Conservation (phyloP, 2,113 vertebrate genomes). For the Esox niger region DNA sequence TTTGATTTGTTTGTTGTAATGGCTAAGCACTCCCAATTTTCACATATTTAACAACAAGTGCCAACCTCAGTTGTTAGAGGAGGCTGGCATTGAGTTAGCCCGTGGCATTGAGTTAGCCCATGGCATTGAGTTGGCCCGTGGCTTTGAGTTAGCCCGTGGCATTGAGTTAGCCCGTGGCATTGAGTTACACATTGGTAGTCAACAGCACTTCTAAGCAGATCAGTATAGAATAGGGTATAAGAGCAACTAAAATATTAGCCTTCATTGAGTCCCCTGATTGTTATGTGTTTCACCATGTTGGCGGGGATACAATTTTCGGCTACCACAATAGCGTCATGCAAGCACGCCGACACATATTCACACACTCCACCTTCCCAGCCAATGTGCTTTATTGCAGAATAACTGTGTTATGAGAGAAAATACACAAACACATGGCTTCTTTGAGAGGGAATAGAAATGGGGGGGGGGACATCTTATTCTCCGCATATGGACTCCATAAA, state of each 20-base stretch:
- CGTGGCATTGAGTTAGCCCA: too few species aligned
- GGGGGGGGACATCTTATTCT: not conserved
- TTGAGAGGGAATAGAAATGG: conserved; percentile 22
- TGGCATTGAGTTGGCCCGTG: too few species aligned
- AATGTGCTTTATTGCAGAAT: conserved; percentile 61
- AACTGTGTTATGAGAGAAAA: conserved; percentile 58
- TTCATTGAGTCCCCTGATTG: not conserved
- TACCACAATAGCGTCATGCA: not conserved
- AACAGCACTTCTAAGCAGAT: too few species aligned
- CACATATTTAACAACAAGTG: too few species aligned
- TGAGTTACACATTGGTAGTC: too few species aligned
- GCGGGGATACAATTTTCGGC: not conserved
- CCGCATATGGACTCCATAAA: conserved; percentile 24
- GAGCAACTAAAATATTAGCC: not conserved
- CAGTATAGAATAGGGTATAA: too few species aligned
- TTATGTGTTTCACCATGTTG: not conserved
- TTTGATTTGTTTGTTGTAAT: too few species aligned
- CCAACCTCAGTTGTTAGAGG: too few species aligned
- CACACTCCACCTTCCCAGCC: conserved; percentile 9
- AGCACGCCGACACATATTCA: not conserved
- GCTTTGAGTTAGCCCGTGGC: too few species aligned
- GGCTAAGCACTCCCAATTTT: too few species aligned
- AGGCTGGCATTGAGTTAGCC: too few species aligned
- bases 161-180: too few species aligned
- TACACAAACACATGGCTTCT: conserved; percentile 55